Conservation (phyloP, 2,113 vertebrate species). For the Mobula hypostoma region DNA sequence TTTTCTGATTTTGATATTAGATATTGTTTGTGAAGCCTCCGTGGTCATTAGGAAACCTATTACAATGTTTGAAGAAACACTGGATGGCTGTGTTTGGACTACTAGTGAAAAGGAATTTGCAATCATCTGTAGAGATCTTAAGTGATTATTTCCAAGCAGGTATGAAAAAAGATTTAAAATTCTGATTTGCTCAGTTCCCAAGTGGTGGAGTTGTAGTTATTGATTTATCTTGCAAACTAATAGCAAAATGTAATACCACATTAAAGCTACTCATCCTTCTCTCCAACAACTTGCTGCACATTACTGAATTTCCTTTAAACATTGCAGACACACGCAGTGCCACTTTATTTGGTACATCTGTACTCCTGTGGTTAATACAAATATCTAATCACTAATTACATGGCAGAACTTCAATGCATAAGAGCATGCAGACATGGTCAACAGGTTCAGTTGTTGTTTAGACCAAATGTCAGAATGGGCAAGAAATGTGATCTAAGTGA, state of each 20-base stretch:
- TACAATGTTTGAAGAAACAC: conserved; percentile 81
- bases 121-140: conserved; percentile 61
- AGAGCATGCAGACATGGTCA: too few relatives aligned
- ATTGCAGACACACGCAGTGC: too few relatives aligned
- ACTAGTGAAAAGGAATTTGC: conserved; percentile 61
- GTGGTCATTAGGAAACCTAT: conserved; percentile 69
- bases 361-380: too few relatives aligned
- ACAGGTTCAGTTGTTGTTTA: too few relatives aligned
- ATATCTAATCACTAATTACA: too few relatives aligned
- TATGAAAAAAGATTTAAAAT: conserved; percentile 44
- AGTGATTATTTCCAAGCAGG: conserved; percentile 64
- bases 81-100: conserved; percentile 85
- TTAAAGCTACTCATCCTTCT: not conserved
- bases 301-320: not conserved
- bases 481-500: too few relatives aligned
- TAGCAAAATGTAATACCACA: not conserved
- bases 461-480: too few relatives aligned
- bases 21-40: conserved; percentile 80
- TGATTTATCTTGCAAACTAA: not conserved
- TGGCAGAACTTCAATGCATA: too few relatives aligned
- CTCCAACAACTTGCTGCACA: not conserved
- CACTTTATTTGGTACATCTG: too few relatives aligned
- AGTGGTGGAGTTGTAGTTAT: too few relatives aligned
- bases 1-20: conserved; percentile 50
- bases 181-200: not conserved